These are phyloP conservation scores for Coenobita brevimanus DNA, from an alignment of 1,140 invertebrate genomes.

Conservation along the genomic window DNA sequence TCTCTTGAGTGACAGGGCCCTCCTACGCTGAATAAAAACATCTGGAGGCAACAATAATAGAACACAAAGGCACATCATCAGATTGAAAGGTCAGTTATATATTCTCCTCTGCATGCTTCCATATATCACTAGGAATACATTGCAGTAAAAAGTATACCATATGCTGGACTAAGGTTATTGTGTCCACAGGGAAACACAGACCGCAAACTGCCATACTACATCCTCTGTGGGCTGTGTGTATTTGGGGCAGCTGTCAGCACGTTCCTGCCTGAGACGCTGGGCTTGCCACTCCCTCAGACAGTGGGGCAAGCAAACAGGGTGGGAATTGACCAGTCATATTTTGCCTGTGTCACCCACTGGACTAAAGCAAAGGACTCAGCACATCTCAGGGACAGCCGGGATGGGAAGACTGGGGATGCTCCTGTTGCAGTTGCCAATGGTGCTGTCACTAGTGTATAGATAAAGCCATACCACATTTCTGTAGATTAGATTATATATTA, in stretches of 20 bases:
- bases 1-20: too few relatives aligned
- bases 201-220: constrained; percentile 47
- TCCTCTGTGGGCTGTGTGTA: constrained; percentile 69
- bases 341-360: constrained; percentile 37
- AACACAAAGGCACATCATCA: too few relatives aligned
- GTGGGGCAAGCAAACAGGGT: constrained; percentile 68
- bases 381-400: background rate
- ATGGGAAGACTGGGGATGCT: background rate
- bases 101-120: too few relatives aligned
- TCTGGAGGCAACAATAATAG: too few relatives aligned
- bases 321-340: constrained; percentile 39
- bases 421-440: background rate
- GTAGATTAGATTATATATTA: too few relatives aligned
- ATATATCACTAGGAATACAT: too few relatives aligned
- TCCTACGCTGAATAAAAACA: too few relatives aligned
- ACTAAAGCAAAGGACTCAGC: constrained; percentile 17
- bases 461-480: too few relatives aligned
- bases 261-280: constrained; percentile 71
- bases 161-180: too few relatives aligned
- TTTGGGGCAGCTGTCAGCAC: constrained; percentile 59
- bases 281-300: constrained; percentile 70
- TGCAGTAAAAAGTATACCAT: too few relatives aligned
- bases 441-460: background rate
- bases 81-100: too few relatives aligned
- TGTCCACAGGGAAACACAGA: constrained; percentile 42